Base-by-base conservation (phyloP, 2,888 invertebrate species). In the Acheta domesticus region DNA sequence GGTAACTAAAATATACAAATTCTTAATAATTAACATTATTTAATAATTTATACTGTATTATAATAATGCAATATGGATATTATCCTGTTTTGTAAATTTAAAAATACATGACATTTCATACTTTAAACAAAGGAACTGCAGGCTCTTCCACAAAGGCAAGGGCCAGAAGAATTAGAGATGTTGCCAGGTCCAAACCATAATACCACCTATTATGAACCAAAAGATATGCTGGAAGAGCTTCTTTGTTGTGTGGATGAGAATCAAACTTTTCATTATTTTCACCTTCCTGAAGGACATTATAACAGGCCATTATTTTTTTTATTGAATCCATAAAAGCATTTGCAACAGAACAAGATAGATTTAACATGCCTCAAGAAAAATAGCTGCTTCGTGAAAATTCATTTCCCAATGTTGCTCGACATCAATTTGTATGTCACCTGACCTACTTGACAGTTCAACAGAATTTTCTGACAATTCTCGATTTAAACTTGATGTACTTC, bases 191-290 rank as follows among this genome's bases (percentile, higher is more conserved):
- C 82, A 96, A 87, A 4, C 93, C 91, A 85, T 96, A 94, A 87
- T 96, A 96, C 93, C 94, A 95, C 80, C 91, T 91, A 85, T 95
- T 96, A 87, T 96, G 96, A 0, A 96, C 96, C 79, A 96, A 88
- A 74, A 96, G 89, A 87, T 96, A 96, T 0, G 95, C 94, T 11
- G 96, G 96, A 81, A 96, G 87, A 84, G 95, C 94, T 84, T 93
- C 92, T 1, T 93, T 93, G 85, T 93, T 93, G 77, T 92, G 91
- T 0, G 96, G 96, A 86, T 96, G 96, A 0, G 95, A 94, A 86
- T 94, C 94, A 85, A 96, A 96, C 86, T 96, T 96, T 86, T 96
- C 96, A 87, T 96, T 96, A 86, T 96, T 96, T 86, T 92, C 90
- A 50, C 96, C 96, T 90, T 96, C 96, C 93, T 95, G 87, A 77